Base-by-base conservation (phyloP, 2,113 vertebrate species). In the Phocoena sinus region DNA sequence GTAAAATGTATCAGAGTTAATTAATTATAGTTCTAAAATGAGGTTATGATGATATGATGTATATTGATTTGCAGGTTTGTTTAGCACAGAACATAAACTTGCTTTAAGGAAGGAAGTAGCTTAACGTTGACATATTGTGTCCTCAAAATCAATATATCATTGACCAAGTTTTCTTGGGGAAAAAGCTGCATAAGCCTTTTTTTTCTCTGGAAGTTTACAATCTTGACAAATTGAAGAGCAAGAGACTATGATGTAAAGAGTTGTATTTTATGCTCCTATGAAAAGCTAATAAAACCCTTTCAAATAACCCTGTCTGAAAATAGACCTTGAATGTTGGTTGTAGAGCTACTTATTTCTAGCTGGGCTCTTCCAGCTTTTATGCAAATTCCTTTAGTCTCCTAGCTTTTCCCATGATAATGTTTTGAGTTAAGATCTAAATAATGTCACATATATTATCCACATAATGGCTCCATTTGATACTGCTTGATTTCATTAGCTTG, bases 71-170 rank as follows among this genome's bases (percentile, higher is more conserved):
- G 26, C 38, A 85, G 25, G 14, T 97, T 97, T 97, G 93, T 97
- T 96, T 97, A 93, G 81, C 2, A 1, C 71, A 25, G 13, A 74
- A 17, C 73, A 82, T 77, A 93, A 97, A 18, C 31, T 44, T 93
- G 50, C 80, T 86, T 95, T 96, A 95, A 81, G 86, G 91, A 67
- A 97, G 44, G 81, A 86, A 93, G 14, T 62, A 95, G 18, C 60
- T 98, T 97, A 96, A 96, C 53, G 62, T 11, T 92, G 92, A 92
- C 73, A 87, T 89, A 73, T 33, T 82, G 65, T 84, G 18, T 95
- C 76, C 67, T 98, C 80, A 97, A 93, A 97, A 98, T 97, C 95
- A 97, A 97, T 97, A 17, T 26, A 84, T 9, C 0, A 97, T 96
- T 95, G 96, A 96, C 93, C 81, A 92, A 33, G 41, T 92, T 98